phyloP scores from a whole-genome alignment of 1,140 invertebrate genomes.

The Musca vetustissima region DNA sequence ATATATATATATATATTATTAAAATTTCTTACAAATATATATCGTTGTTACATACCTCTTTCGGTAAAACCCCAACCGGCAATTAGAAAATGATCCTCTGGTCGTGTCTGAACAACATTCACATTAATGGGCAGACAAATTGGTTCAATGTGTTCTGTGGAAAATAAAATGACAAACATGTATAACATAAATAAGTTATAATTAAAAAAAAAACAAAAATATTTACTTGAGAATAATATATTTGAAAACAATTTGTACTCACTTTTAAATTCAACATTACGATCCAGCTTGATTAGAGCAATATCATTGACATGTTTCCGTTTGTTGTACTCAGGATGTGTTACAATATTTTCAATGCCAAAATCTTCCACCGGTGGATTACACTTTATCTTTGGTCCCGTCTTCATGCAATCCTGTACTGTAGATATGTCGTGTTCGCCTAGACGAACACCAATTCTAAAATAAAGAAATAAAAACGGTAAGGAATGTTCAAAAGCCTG shows the following conservation, averaged over 20 bases:
- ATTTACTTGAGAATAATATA: not conserved
- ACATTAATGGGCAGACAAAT: conserved; percentile 42
- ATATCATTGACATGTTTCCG: conserved; percentile 65
- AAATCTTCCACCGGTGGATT: conserved; percentile 59
- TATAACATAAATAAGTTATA: no score
- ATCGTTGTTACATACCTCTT: not conserved
- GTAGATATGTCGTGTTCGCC: conserved; percentile 64
- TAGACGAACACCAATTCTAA: conserved; percentile 60
- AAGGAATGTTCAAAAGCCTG: no score
- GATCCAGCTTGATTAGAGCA: conserved; percentile 59
- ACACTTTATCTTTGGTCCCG: conserved; percentile 41
- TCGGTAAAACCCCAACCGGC: conserved; percentile 50
- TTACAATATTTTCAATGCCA: conserved; percentile 59
- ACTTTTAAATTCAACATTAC: conserved; percentile 30
- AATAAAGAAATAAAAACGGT: no score
- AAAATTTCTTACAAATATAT: no score
- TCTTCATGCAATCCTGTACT: conserved; percentile 59
- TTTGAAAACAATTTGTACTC: not conserved
- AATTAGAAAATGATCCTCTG: conserved; percentile 40
- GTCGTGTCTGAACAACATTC: conserved; percentile 25
- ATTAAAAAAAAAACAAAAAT: not conserved
- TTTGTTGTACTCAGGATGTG: conserved; percentile 64
- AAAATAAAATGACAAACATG: no score
- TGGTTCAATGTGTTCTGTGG: conserved; percentile 42
- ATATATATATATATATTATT: not conserved